Conservation (phyloP, 1,140 invertebrate genomes). For the Diorhabda carinulata region DNA sequence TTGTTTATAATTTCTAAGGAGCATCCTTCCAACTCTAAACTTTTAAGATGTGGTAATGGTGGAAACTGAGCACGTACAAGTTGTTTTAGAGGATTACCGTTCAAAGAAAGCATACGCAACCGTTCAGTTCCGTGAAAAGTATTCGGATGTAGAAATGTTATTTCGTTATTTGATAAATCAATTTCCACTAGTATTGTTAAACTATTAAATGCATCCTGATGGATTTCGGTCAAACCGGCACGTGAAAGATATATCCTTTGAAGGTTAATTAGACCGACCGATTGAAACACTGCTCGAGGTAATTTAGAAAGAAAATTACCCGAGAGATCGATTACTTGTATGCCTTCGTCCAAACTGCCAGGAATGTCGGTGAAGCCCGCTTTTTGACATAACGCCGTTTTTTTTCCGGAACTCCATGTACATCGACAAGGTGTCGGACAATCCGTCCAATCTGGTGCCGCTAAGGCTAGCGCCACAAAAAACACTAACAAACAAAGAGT, state of each 20-base stretch:
- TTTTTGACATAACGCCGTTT: slow-evolving; percentile 76
- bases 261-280: slow-evolving; percentile 74
- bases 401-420: slow-evolving; percentile 86
- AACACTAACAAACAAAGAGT: slow-evolving; percentile 38
- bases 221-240: slow-evolving; percentile 68
- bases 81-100: slow-evolving; percentile 65
- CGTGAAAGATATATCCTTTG: slow-evolving; percentile 76
- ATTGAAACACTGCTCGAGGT: slow-evolving; percentile 75
- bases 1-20: slow-evolving; percentile 66
- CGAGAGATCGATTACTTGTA: slow-evolving; percentile 80
- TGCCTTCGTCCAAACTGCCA: slow-evolving; percentile 69
- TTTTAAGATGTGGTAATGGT: slow-evolving; percentile 63
- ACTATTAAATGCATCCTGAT: slow-evolving; percentile 78
- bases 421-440: slow-evolving; percentile 77
- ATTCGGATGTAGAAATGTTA: slow-evolving; percentile 61
- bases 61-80: slow-evolving; percentile 67
- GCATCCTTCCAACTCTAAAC: slow-evolving; percentile 72
- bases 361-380: slow-evolving; percentile 72
- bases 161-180: slow-evolving; percentile 72
- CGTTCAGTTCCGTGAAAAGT: slow-evolving; percentile 74
- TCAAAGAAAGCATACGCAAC: slow-evolving; percentile 63
- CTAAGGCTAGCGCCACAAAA: slow-evolving; percentile 47
- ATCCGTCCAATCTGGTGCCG: slow-evolving; percentile 73
- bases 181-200: slow-evolving; percentile 84
- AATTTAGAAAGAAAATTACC: slow-evolving; percentile 73